Conservation (phyloP, 2,888 invertebrate genomes). For the Euplagia quadripunctaria region DNA sequence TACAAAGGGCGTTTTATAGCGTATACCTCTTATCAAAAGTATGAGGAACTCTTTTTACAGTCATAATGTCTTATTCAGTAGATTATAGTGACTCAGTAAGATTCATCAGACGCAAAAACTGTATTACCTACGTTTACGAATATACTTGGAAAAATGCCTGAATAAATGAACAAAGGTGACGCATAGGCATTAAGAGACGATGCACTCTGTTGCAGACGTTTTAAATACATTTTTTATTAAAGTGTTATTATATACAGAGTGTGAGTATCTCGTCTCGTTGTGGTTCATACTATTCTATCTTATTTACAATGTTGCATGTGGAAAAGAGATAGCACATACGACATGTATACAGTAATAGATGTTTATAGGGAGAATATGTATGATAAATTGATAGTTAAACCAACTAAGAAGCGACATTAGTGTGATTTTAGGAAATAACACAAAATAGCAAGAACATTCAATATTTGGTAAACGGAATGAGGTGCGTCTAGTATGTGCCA, state of each 20-base stretch:
- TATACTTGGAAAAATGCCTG: background rate
- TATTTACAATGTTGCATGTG: background rate
- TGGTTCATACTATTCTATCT: background rate
- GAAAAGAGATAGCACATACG: background rate
- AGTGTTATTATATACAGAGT: background rate
- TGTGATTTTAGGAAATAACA: too few species aligned
- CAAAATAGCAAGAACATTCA: too few species aligned
- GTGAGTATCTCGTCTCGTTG: background rate
- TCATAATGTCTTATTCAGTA: background rate
- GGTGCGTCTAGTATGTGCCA: too few species aligned
- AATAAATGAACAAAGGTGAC: background rate
- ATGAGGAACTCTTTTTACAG: background rate
- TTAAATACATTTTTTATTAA: background rate
- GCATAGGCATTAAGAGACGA: background rate
- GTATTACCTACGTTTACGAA: background rate
- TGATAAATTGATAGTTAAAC: too few species aligned
- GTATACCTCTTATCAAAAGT: background rate
- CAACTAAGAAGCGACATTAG: too few species aligned
- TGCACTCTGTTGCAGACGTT: background rate
- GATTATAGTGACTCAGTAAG: background rate
- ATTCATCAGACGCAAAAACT: conserved; percentile 3
- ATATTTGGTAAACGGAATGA: too few species aligned
- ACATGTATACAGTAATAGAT: background rate
- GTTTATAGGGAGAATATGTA: too few species aligned
- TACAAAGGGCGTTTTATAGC: too few species aligned